Base-by-base conservation (phyloP, 2,888 invertebrate species). In the Brachyptera risi region DNA sequence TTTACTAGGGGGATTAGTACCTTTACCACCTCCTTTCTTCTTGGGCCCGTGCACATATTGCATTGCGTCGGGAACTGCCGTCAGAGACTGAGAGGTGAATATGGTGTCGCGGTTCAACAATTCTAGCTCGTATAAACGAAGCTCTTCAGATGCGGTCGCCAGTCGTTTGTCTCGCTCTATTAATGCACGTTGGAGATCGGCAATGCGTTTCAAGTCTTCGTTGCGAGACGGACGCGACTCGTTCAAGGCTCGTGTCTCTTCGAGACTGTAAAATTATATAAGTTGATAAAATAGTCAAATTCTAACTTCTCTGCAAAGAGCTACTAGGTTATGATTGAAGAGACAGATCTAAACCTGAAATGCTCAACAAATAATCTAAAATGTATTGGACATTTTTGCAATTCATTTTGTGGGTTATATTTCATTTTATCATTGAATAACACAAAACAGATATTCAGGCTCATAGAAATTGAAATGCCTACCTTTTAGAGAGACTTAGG, bases 121-220 rank as follows among this genome's bases (percentile, higher is more conserved):
- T 50, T 80, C 76, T 71, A 80, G 78, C 71, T 83, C 82, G 73
- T 80, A 80, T 67, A 79, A 82, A 3, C 81, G 74, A 68, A 82
- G 75, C 61, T 81, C 79, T 71, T 82, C 82, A 42, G 82, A 82
- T 24, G 83, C 72, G 63, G 78, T 75, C 35, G 78, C 78, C 50
- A 83, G 70, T 69, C 83, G 82, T 63, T 79, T 78, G 66, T 83
- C 82, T 68, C 82, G 81, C 61, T 81, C 79, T 27, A 80, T 80
- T 56, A 82, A 78, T n/a, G 80, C 76, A 66, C 78, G 77, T 31
- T 77, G 75, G 54, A 83, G 69, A 64, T 82, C 81, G 5, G 78
- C 73, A 49, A 83, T 82, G 66, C 78, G 76, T 59, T 78, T 79
- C 27, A 82, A 66, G 69, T 82, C 82, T 71, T 83, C 82, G 9